phyloP scores from a whole-genome alignment of 2,113 vertebrate species.

The Rhipidura dahli region DNA sequence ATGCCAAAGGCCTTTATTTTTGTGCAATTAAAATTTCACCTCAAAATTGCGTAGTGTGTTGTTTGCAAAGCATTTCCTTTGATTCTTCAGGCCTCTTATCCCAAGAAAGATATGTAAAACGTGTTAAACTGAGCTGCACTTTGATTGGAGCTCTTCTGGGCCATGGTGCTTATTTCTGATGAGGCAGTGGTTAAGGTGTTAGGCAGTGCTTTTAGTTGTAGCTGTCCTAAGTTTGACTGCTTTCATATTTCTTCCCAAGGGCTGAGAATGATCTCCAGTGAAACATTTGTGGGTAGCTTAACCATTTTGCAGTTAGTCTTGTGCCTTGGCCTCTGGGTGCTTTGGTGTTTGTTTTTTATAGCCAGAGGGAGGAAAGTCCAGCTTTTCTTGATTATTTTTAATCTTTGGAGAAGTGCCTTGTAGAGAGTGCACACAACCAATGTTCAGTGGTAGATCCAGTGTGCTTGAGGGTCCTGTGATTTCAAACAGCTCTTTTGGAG shows the following conservation, averaged over 20 bases:
- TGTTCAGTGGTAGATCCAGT: neutral
- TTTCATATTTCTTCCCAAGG: neutral
- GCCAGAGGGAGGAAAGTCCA: neutral
- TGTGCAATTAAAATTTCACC: conserved; percentile 27
- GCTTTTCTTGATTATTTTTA: neutral
- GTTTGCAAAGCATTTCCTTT: neutral
- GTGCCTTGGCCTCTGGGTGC: neutral
- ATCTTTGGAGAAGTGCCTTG: neutral
- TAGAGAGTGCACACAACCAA: neutral
- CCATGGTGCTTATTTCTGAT: neutral
- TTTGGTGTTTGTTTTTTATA: neutral
- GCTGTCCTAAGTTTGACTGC: neutral
- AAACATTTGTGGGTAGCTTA: neutral
- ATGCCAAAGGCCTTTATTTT: conserved; percentile 22
- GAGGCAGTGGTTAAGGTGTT: neutral
- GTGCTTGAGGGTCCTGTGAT: neutral
- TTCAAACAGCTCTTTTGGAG: neutral
- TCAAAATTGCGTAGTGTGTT: neutral
- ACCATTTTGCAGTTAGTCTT: neutral
- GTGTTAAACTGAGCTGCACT: neutral
- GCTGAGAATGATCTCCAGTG: neutral
- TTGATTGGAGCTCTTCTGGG: neutral
- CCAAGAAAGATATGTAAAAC: neutral
- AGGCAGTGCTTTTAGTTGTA: neutral
- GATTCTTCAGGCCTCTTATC: neutral